Percentiles rank a stretch among this genome's conserved stretches.
Evolutionary conservation across 2,888 invertebrate genomes (phyloP).

Genomic region (Saturnia japonica): DNA sequence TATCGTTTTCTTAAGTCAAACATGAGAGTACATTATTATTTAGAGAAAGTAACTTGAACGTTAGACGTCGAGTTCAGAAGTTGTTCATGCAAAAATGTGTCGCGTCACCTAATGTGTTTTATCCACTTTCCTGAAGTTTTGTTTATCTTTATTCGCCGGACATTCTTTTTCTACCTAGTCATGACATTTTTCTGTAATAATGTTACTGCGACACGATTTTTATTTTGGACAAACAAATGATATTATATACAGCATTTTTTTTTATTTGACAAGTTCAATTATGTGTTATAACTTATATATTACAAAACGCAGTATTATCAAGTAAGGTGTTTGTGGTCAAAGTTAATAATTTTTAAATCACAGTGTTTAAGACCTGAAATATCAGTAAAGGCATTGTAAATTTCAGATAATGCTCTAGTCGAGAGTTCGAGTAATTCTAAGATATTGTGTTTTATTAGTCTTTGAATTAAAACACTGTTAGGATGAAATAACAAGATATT

Average conservation of each 20-base stretch:
- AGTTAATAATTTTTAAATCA: not conserved
- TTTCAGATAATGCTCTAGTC: not conserved
- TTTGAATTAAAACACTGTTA: no score
- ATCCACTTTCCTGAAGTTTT: conserved; percentile 33
- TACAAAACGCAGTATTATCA: not conserved
- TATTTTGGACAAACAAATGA: not conserved
- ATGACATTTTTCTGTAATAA: conserved; percentile 14
- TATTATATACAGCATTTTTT: not conserved
- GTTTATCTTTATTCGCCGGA: conserved; percentile 23
- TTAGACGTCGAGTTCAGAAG: conserved; percentile 27
- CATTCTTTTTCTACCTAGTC: conserved; percentile 19
- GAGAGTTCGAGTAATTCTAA: no score
- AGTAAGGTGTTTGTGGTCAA: not conserved
- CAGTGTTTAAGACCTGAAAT: not conserved
- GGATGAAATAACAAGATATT: not conserved
- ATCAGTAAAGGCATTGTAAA: not conserved
- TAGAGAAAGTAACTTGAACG: conserved; percentile 12
- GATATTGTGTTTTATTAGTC: no score
- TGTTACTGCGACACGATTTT: not conserved
- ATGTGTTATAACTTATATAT: not conserved
- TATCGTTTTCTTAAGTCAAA: not conserved
- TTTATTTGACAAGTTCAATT: not conserved
- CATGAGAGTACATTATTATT: not conserved
- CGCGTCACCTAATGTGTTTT: conserved; percentile 52
- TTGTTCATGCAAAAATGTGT: conserved; percentile 52